Evolutionary conservation across 2,113 vertebrate species (phyloP).

Genomic region (Polyodon spathula): DNA sequence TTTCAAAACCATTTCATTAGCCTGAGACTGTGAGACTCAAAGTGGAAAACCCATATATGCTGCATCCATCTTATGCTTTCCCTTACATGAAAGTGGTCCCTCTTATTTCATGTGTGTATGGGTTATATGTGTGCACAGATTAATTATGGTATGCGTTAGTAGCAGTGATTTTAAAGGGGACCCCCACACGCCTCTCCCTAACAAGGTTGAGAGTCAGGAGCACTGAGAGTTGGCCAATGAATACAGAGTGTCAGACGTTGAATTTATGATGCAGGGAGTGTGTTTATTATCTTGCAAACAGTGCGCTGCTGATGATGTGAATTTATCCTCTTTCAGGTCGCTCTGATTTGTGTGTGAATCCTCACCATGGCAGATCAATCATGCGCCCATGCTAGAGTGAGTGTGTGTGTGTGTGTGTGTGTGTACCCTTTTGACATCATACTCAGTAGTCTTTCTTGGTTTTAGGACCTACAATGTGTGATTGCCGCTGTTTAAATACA

Average conservation of each 20-base stretch:
- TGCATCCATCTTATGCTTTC: neutral
- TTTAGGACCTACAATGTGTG: too few species aligned
- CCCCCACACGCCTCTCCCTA: neutral
- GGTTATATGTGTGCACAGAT: constrained; percentile 12
- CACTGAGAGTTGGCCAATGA: neutral
- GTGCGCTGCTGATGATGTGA: constrained; percentile 43
- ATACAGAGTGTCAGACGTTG: constrained; percentile 18
- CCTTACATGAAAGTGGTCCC: neutral
- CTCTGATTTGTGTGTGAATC: constrained; percentile 56
- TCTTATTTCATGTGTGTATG: neutral
- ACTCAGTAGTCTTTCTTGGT: too few species aligned
- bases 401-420: constrained; percentile 20
- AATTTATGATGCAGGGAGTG: constrained; percentile 43
- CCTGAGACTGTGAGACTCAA: constrained; percentile 31
- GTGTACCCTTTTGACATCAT: too few species aligned
- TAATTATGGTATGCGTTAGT: constrained; percentile 15
- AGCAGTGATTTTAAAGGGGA: constrained; percentile 10
- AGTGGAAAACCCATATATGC: neutral
- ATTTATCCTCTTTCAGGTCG: constrained; percentile 56
- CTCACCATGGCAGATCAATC: constrained; percentile 40
- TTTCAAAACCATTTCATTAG: constrained; percentile 30
- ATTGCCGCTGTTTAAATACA: too few species aligned
- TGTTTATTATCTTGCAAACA: constrained; percentile 61
- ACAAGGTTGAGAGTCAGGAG: neutral
- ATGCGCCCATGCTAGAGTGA: constrained; percentile 10